Evolutionary conservation across 2,113 vertebrate species (phyloP).

Genomic region (Astur gentilis): DNA sequence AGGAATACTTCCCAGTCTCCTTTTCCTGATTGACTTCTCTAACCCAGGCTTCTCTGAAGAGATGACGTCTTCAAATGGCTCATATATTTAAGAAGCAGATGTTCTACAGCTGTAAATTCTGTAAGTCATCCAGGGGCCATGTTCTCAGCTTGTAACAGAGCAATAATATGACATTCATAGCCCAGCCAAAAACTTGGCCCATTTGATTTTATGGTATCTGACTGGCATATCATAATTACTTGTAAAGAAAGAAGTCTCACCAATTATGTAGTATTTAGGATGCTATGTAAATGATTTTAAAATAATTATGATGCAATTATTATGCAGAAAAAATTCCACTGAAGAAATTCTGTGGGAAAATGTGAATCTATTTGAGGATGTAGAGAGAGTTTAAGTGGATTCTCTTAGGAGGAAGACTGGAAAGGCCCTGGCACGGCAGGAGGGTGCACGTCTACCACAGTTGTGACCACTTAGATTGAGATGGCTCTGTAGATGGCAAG

Average conservation of each 20-base stretch:
- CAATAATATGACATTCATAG: neutral
- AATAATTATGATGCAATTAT: neutral
- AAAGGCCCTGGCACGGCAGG: fast-evolving
- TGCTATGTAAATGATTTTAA: neutral
- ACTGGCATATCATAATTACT: neutral
- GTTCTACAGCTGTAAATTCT: neutral
- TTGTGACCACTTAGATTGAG: neutral
- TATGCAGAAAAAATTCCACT: neutral
- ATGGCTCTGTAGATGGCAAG: neutral
- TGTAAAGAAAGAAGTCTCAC: neutral
- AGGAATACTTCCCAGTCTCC: neutral
- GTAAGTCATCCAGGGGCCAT: neutral
- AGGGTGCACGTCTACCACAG: neutral
- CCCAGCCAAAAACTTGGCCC: neutral
- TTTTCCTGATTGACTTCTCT: neutral
- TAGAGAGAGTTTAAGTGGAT: neutral
- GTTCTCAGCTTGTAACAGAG: neutral
- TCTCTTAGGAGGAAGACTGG: neutral
- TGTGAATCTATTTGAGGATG: neutral
- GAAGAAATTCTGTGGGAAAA: neutral
- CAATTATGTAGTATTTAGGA: neutral
- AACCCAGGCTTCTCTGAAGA: neutral
- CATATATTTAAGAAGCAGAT: neutral
- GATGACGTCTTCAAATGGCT: neutral
- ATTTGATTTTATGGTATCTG: neutral